These are phyloP conservation scores for Eupithecia vulgata DNA, from an alignment of 2,888 invertebrate genomes.

Conservation along the genomic window DNA sequence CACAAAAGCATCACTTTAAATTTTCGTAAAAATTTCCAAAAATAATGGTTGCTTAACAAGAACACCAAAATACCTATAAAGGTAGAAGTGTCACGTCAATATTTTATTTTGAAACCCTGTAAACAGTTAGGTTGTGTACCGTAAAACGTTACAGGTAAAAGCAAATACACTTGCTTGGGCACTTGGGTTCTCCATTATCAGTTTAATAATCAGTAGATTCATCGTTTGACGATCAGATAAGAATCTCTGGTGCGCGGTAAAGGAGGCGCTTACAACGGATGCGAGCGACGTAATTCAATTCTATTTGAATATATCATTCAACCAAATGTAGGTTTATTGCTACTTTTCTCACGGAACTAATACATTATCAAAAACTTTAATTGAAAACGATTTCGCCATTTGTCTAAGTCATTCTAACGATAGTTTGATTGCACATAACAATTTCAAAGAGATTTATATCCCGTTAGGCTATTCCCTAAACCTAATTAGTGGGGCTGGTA, in stretches of 20 bases:
- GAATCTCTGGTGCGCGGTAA: conserved; percentile 69
- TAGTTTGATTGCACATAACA: conserved; percentile 62
- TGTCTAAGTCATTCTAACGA: conserved; percentile 69
- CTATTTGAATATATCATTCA: conserved; percentile 82
- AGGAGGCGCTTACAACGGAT: conserved; percentile 79
- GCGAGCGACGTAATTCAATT: conserved; percentile 77
- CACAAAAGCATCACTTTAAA: conserved; percentile 52
- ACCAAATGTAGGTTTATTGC: conserved; percentile 83
- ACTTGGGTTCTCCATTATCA: conserved; percentile 54
- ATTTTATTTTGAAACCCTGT: not conserved
- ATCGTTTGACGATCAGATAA: conserved; percentile 79
- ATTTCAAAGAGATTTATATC: conserved; percentile 57
- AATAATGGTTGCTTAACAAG: not conserved
- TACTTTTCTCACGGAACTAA: conserved; percentile 83
- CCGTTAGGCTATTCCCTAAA: conserved; percentile 58
- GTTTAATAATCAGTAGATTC: conserved; percentile 70
- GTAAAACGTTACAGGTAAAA: not conserved
- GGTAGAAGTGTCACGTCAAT: not conserved
- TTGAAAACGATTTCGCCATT: conserved; percentile 79
- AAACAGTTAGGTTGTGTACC: not conserved
- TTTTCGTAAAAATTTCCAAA: conserved; percentile 24
- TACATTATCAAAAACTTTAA: conserved; percentile 79
- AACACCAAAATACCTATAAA: not conserved
- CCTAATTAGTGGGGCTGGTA: conserved; percentile 53
- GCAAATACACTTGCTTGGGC: conserved; percentile 24